Base-by-base conservation (phyloP, 2,113 vertebrate genomes). In the Prietella phreatophila region DNA sequence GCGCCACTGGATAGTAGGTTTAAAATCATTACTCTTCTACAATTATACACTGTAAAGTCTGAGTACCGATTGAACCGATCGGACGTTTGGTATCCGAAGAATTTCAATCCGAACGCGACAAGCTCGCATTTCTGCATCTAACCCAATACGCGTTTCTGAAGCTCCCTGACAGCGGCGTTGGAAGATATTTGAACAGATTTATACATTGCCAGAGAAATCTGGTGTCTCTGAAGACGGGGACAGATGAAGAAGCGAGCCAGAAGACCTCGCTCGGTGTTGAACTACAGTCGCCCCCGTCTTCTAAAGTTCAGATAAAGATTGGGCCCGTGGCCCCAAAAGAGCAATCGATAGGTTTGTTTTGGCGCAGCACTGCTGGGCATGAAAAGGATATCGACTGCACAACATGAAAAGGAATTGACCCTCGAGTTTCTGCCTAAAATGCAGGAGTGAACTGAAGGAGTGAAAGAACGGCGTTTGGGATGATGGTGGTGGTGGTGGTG, bases 391-490 rank as follows among this genome's bases (percentile, higher is more conserved):
- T 80, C 60, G 87, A 90, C 87, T 89, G 82, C 50, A 80, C 88
- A 87, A 87, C 82, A 89, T 88, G 82, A 89, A 93, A 90, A 90
- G 86, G 85, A 90, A 86, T 80, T 84, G 83, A 90, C 78, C 86
- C 81, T 90, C 25, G 55, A 71, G 56, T 11, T 87, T 87, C 82
- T 85, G 67, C 81, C 73, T 76, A 71, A 67, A 92, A 92, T 47
- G 60, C 69, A 83, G 53, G 36, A 73, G 83, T 10, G 50, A 80
- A 61, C 20, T 39, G 33, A 61, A 82, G 39, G 84, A 80, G 61
- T 9, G 61, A 39, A 80, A 60, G 71, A 86, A 65, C 36, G 86
- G 75, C 30, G 65, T 76, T 50, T 13, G 42, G 47, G n/a, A 85
- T 61, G 84, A 50, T 73, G 80, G 4, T 82, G 10, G 9, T 39